Conservation (phyloP, 2,888 invertebrate genomes). For the Platynereis dumerilii region DNA sequence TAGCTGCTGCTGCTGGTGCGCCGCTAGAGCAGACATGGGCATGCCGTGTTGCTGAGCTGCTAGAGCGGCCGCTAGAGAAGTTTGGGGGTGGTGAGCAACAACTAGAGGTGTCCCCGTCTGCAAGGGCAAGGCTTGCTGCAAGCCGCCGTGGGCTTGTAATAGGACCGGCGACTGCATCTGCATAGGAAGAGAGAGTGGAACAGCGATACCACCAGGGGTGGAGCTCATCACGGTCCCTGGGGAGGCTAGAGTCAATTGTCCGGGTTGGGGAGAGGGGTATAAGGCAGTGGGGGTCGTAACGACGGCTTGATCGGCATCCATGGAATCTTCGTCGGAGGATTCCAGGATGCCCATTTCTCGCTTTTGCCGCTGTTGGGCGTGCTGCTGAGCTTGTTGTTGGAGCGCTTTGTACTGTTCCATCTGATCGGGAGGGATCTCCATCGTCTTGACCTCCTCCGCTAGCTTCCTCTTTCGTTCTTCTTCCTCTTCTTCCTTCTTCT, state of each 20-base stretch:
- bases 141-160: neutral
- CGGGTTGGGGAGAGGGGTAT: neutral
- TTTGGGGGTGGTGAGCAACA: neutral
- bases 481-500: neutral
- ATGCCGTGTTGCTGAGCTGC: slow-evolving; percentile 6
- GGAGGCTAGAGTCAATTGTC: neutral
- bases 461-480: neutral
- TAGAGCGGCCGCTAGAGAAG: slow-evolving; percentile 15
- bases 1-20: slow-evolving; percentile 1
- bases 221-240: neutral
- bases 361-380: slow-evolving; percentile 60
- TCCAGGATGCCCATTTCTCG: neutral
- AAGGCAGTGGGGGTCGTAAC: slow-evolving; percentile 6
- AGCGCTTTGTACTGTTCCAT: slow-evolving; percentile 56
- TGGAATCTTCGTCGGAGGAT: neutral
- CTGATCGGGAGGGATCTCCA: slow-evolving; percentile 56
- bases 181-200: neutral
- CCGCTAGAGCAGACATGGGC: neutral
- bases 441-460: slow-evolving; percentile 7
- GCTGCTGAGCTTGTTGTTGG: slow-evolving; percentile 76
- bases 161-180: neutral
- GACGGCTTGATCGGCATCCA: neutral
- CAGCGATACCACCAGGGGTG: neutral
- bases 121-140: slow-evolving; percentile 6
- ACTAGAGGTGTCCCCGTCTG: slow-evolving; percentile 1